Percentiles rank a stretch among this genome's conserved stretches.
These are phyloP conservation scores for Caenorhabditis virilis DNA, from an alignment of 2,888 invertebrate species.

Conservation along the genomic window DNA sequence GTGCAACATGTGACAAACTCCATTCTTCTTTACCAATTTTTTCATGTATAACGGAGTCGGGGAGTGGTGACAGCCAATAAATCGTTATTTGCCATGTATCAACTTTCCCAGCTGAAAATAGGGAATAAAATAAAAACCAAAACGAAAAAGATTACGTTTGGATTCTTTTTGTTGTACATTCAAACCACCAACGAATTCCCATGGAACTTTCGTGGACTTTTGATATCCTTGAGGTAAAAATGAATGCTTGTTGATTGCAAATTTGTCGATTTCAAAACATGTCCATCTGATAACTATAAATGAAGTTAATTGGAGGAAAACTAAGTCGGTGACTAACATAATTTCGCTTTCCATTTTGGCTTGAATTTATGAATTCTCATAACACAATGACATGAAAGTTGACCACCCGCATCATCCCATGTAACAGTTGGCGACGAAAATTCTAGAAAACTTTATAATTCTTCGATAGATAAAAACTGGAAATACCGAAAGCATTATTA, in stretches of 20 bases:
- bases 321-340: slow-evolving; percentile 19
- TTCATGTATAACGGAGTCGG: slow-evolving; percentile 17
- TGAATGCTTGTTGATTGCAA: slow-evolving; percentile 25
- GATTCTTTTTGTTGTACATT: slow-evolving; percentile 24
- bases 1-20: slow-evolving; percentile 21
- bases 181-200: slow-evolving; percentile 43
- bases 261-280: slow-evolving; percentile 43
- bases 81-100: slow-evolving; percentile 35
- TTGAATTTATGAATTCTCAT: slow-evolving; percentile 45
- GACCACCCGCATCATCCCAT: slow-evolving; percentile 28
- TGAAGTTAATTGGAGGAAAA: background rate
- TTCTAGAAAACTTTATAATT: too few relatives aligned
- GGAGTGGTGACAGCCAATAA: slow-evolving; percentile 26
- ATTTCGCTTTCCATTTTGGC: slow-evolving; percentile 48
- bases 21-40: slow-evolving; percentile 31
- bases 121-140: too few relatives aligned
- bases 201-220: slow-evolving; percentile 37
- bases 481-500: background rate
- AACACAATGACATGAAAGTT: slow-evolving; percentile 41
- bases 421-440: slow-evolving; percentile 18
- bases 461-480: background rate
- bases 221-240: slow-evolving; percentile 49
- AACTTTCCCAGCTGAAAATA: slow-evolving; percentile 11
- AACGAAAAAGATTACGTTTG: slow-evolving; percentile 12
- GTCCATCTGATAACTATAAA: slow-evolving; percentile 43